Evolutionary conservation across 2,113 vertebrate genomes (phyloP), one percentile per base, ranked within the genome.

Genomic region (Epinephelus cyanopodus): DNA sequence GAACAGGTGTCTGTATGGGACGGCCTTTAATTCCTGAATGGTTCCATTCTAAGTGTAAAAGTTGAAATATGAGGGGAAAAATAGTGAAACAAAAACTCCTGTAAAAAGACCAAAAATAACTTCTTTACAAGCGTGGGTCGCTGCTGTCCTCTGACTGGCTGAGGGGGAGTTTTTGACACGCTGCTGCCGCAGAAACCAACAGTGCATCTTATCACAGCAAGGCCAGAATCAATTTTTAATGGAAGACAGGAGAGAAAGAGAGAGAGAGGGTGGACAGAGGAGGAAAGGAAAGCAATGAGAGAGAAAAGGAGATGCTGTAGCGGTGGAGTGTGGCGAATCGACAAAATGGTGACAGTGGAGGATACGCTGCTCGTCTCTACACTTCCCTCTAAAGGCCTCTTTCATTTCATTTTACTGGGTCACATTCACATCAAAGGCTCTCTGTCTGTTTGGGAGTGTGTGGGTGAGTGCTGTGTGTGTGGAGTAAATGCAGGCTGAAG

Each of bases 321-420:
- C 37, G 6, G 42, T 5, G 19, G 73, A 76, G 83, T 71, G 83
- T 82, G 68, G 75, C 18, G 18, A 84, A 89, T 80, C 27, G 18
- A 77, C 75, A 69, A 47, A 75, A 74, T 68, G 65, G 85, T 77
- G 85, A 78, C 45, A 15, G 85, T n/a, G 78, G 73, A 90, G 80
- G 87, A 82, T 27, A 53, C 58, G 61, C 60, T 47, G 64, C 67
- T 82, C 25, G 21, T 79, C 79, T 68, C 72, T 13, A 11, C 23
- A 7, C 78, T 74, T 74, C 74, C 52, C 47, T 54, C 50, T 57
- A 58, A 90, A 85, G 75, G 60, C 63, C 53, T 50, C 75, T 79
- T 89, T 87, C 76, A 77, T 77, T 83, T 58, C 74, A 57, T 74
- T 79, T 75, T 86, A 79, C 81, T 84, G 82, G 77, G 79, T 81